phyloP scores from a whole-genome alignment of 2,113 vertebrate species.

The Lepidothrix coronata region DNA sequence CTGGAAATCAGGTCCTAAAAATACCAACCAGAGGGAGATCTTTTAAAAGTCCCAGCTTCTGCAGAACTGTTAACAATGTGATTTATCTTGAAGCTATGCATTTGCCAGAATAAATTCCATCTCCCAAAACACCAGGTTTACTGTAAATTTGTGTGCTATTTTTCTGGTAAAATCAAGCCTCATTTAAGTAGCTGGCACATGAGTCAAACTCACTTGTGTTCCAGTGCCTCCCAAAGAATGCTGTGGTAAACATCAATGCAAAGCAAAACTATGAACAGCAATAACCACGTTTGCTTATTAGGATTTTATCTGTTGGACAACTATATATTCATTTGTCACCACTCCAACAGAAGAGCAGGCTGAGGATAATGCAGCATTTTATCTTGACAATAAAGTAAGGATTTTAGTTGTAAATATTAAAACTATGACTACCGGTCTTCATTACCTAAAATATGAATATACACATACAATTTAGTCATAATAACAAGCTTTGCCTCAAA shows the following conservation, averaged over 20 bases:
- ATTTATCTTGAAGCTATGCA: background rate
- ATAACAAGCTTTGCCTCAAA: background rate
- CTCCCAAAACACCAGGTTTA: background rate
- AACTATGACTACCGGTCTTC: background rate
- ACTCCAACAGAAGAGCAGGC: background rate
- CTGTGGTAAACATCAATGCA: background rate
- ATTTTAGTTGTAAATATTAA: background rate
- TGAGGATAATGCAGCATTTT: background rate
- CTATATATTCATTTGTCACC: background rate
- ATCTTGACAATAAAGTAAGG: background rate
- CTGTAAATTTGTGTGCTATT: background rate
- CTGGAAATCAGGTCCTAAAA: background rate
- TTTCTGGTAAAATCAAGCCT: background rate
- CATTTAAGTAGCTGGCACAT: background rate
- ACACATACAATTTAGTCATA: background rate
- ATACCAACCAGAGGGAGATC: background rate
- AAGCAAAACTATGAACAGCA: background rate
- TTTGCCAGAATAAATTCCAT: background rate
- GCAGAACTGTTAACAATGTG: background rate
- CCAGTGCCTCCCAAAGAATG: background rate
- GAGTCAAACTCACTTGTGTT: background rate
- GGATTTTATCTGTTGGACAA: slow-evolving; percentile 2
- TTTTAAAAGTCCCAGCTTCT: background rate
- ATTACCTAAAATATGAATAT: background rate
- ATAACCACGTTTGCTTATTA: background rate